Base-by-base conservation (phyloP, 2,113 vertebrate genomes). In the Saccopteryx leptura region DNA sequence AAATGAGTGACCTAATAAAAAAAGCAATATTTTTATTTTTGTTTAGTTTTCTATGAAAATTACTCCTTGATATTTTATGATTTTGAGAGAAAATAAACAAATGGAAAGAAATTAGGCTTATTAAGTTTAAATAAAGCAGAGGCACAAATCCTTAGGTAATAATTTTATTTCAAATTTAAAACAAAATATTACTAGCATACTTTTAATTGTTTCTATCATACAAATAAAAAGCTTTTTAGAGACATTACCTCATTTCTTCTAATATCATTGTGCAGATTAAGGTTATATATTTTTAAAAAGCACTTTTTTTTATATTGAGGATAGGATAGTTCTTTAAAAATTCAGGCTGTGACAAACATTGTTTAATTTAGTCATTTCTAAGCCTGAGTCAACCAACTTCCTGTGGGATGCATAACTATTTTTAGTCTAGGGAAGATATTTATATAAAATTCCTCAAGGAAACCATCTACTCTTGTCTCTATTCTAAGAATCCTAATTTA, bases 341-440 rank as follows among this genome's bases (percentile, higher is more conserved):
- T 74, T 88, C 31, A 95, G 61, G 6, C 31, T 90, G 1, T 76
- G 48, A 92, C 61, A 87, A 92, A 92, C 3, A 90, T 54, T 95
- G 48, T 87, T 95, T 61, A 75, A 84, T 84, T 97, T 96, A 96
- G 66, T 95, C 18, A 90, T 96, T 96, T 89, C 33, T 81, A 68
- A 96, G 72, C 39, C 84, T 82, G 33, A 93, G 78, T 86, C 83
- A 19, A 50, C 72, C 63, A 90, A 78, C 48, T 92, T 96, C 66
- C 88, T 96, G 81, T 93, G 66, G 50, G 68, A 88, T 92, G 46
- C 33, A 48, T 90, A 75, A 81, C 90, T 95, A 96, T 97, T 95
- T 97, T 95, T 96, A 96, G 80, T 54, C 15, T 84, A 93, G 17
- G 26, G 13, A 9, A 93, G 84, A 39, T 92, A 97, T 96, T 97